These are phyloP conservation scores for Saguinus midas DNA, from an alignment of 2,113 vertebrate species.

Conservation along the genomic window DNA sequence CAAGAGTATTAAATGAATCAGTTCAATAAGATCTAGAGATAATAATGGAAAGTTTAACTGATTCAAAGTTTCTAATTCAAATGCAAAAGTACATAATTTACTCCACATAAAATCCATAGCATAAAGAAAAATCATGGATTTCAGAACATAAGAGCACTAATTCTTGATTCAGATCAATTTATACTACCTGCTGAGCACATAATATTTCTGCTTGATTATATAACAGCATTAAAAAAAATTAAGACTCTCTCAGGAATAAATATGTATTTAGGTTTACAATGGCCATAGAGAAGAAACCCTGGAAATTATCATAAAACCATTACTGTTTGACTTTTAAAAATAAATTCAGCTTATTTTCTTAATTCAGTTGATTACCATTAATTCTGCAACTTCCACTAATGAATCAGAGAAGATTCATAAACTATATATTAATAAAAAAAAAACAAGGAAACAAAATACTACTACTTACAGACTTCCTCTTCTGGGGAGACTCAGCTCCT, in stretches of 20 bases:
- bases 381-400: background rate
- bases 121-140: conserved; percentile 6
- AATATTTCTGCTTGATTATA: conserved; percentile 36
- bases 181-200: background rate
- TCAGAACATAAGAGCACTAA: background rate
- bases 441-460: conserved; percentile 26
- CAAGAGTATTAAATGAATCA: background rate
- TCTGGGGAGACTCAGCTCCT: conserved; percentile 98
- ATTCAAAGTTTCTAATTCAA: conserved; percentile 3
- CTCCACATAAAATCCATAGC: background rate
- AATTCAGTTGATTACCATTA: conserved; percentile 45
- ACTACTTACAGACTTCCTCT: conserved; percentile 98
- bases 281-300: background rate
- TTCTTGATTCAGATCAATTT: conserved; percentile 24
- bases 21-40: background rate
- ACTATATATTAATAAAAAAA: background rate
- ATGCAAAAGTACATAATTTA: background rate
- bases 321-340: conserved; percentile 49
- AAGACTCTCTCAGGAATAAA: background rate
- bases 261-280: conserved; percentile 14
- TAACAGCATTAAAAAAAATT: background rate
- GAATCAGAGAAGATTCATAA: conserved; percentile 37
- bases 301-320: conserved; percentile 56
- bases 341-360: conserved; percentile 30
- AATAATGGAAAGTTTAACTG: background rate